Evolutionary conservation across 2,888 invertebrate genomes (phyloP).

Genomic region (Drosophila mercatorum): DNA sequence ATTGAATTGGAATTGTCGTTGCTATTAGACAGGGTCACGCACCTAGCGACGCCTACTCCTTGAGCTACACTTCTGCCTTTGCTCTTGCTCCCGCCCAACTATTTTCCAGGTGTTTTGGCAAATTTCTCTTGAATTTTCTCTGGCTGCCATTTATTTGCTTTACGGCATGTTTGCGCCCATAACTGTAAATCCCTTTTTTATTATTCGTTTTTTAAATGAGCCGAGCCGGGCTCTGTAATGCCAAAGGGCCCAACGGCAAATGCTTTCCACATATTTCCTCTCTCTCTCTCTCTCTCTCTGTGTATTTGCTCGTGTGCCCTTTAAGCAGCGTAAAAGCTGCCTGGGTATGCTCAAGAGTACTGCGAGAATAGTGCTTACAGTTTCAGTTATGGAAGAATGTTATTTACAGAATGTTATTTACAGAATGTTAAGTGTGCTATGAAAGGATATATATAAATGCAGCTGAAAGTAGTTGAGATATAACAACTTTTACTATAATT

Average conservation of each 20-base stretch:
- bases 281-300: neutral
- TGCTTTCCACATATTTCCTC: conserved; percentile 37
- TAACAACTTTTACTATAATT: too few species aligned
- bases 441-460: too few species aligned
- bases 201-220: conserved; percentile 66
- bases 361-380: neutral
- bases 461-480: too few species aligned
- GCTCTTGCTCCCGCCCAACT: conserved; percentile 10
- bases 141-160: conserved; percentile 66
- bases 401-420: neutral
- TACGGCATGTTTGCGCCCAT: conserved; percentile 74
- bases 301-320: neutral
- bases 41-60: conserved; percentile 18
- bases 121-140: conserved; percentile 47
- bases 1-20: conserved; percentile 65
- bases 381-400: neutral
- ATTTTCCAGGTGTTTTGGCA: conserved; percentile 44
- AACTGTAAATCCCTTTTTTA: conserved; percentile 78
- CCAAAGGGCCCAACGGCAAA: conserved; percentile 18
- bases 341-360: neutral
- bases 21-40: conserved; percentile 44
- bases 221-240: conserved; percentile 5
- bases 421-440: too few species aligned
- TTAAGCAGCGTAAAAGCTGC: neutral
- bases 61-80: neutral